Conservation (phyloP, 2,797 vertebrate genomes). For the Mallotus villosus region DNA sequence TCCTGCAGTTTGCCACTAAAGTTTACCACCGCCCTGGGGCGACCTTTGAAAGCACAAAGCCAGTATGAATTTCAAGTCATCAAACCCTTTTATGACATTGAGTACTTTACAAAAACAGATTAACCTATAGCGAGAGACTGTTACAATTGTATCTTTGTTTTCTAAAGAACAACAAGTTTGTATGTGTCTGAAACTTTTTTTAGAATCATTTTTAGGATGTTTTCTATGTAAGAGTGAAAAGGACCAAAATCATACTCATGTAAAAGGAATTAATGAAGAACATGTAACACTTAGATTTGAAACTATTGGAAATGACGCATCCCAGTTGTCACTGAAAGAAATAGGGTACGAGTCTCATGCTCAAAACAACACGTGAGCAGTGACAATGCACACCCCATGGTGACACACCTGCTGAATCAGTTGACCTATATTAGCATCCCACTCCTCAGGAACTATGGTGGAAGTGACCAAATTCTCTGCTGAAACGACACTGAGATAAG, state of each 20-base stretch:
- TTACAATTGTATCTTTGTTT: conserved; percentile 79
- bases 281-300: conserved; percentile 39
- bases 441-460: conserved; percentile 82
- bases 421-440: conserved; percentile 71
- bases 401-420: conserved; percentile 44
- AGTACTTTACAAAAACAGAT: conserved; percentile 72
- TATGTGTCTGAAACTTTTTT: conserved; percentile 76
- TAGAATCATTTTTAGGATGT: conserved; percentile 72
- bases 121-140: conserved; percentile 76
- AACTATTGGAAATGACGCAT: conserved; percentile 42
- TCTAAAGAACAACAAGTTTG: conserved; percentile 78
- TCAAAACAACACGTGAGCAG: conserved; percentile 59
- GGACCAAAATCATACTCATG: conserved; percentile 74
- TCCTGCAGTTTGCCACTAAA: conserved; percentile 57
- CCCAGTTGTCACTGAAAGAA: conserved; percentile 44
- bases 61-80: conserved; percentile 61
- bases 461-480: conserved; percentile 77
- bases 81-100: conserved; percentile 55
- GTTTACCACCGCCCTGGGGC: conserved; percentile 64
- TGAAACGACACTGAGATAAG: conserved; percentile 52
- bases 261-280: conserved; percentile 46
- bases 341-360: conserved; percentile 51
- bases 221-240: conserved; percentile 77
- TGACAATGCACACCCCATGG: conserved; percentile 41
- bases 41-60: conserved; percentile 76